Evolutionary conservation across 1,140 invertebrate genomes (phyloP), one percentile per base, ranked within the genome.

Genomic region (Drosophila lini): DNA sequence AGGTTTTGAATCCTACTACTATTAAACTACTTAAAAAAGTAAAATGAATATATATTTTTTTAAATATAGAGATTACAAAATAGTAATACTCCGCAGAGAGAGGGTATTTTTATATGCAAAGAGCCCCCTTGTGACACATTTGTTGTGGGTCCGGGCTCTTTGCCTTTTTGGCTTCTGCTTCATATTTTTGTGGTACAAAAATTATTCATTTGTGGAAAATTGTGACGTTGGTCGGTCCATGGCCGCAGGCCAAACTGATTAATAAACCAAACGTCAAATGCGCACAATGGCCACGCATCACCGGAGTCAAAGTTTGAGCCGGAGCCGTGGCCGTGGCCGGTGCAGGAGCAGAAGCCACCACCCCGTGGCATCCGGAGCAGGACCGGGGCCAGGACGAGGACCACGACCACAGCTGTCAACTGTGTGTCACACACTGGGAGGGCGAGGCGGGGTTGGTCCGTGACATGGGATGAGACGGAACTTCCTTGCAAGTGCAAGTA

Each of bases 211-310:
- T 85, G 88, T 81, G 69, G 89, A 91, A 88, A 88, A 91, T 85
- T 88, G 81, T 61, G 76, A 65, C 73, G 55, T 48, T 68, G 70
- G 57, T 61, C 34, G 55, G 73, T 34, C 61, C 55, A 50, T 69
- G 65, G 81, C 90, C 81, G 67, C 70, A 78, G 90, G 90, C 86
- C 90, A 91, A 91, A 91, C 90, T 90, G 90, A 91, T 91, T 91
- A 91, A 91, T 89, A 91, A 91, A 91, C 81, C 83, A 91, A 91
- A 91, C 90, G 90, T 91, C 90, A 91, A 91, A 89, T 75, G 84
- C 44, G 77, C 73, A 88, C 84, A 89, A 88, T 88, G 65, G 77
- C 56, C 80, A 89, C 69, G 84, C 85, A 83, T 84, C 80, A 88
- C 53, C 68, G 68, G 40, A 60, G 71, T 52, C 79, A 76, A 65